Conservation (phyloP, 64 coral and sea anemone species). For the Hydrozoanthus tunicans region DNA sequence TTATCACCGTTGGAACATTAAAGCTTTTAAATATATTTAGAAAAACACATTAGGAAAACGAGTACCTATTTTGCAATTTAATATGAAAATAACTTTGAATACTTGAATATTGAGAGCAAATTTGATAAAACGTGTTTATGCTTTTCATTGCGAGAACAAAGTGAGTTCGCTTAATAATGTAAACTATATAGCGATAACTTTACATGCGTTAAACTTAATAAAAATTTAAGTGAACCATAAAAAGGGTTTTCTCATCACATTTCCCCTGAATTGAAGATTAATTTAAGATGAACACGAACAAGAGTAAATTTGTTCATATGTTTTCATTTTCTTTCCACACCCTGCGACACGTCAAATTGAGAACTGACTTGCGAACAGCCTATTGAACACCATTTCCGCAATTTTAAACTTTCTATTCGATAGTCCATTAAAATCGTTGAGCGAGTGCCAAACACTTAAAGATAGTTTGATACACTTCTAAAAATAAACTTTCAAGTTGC, state of each 20-base stretch:
- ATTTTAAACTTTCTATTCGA: conserved; percentile 11
- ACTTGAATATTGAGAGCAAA: conserved; percentile 38
- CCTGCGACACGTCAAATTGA: conserved; percentile 7
- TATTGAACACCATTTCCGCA: conserved; percentile 40
- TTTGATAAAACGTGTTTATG: conserved; percentile 58
- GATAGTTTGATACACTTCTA: conserved; percentile 3
- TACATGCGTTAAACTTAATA: conserved; percentile 66
- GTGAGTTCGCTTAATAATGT: conserved; percentile 19
- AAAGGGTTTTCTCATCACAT: conserved; percentile 54
- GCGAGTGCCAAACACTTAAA: neutral
- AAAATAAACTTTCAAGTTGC: conserved; percentile 22
- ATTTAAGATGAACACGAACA: conserved; percentile 70
- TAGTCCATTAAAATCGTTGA: neutral
- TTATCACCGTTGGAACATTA: conserved; percentile 32
- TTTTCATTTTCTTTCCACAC: conserved; percentile 55
- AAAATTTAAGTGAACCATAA: conserved; percentile 64
- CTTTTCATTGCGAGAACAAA: conserved; percentile 18
- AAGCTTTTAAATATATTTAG: conserved; percentile 51
- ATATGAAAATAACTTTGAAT: conserved; percentile 10
- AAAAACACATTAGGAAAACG: conserved; percentile 39
- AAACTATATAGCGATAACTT: conserved; percentile 38
- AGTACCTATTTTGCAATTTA: conserved; percentile 38
- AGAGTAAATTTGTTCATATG: conserved; percentile 35
- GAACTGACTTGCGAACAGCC: neutral
- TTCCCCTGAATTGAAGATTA: conserved; percentile 70